Base-by-base conservation (phyloP, 2,113 vertebrate genomes). In the Psammodynastes pulverulentus region DNA sequence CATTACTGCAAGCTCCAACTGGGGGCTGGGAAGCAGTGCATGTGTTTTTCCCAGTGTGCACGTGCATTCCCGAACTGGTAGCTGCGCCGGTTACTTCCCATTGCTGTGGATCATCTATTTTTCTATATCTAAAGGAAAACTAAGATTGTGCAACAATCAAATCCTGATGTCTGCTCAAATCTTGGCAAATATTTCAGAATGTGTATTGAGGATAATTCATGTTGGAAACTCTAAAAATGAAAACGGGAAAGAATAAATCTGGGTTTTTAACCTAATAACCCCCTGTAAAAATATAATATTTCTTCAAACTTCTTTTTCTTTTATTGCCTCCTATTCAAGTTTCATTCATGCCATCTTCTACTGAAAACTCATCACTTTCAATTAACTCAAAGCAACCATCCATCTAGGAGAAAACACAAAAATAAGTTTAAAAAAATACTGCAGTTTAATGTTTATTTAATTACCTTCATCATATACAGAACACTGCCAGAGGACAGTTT, bases 381-480 rank as follows among this genome's bases (percentile, higher is more conserved):
- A 19, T 67, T 12, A 12, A 53, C 49, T 56, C 56, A 19, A 49
- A 89, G 84, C 48, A 67, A 23, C 34, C 34, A 39, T 79, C n/a
- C 34, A 21, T 79, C 72, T 79, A 39, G 72, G 17, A 8, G 53
- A 54, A 48, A 91, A 84, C 5, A 84, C 0, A 3, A 84, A 34
- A 43, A 7, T 3, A 23, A 24, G n/a, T 19, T n/a, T n/a, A n/a
- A 1, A 67, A 51, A 5, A 12, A 54, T 34, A 84, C 90, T 84
- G 53, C 34, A 0, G 10, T 88, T 86, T 4, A 34, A 4, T 43
- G 10, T 93, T 90, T 48, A 9, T 91, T 90, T 94, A 92, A 95
- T 95, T 89, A 87, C 56, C 90, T 90, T 90, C 90, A 86, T 34
- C 90, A 21, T 1, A 0, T 39, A 21, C 34, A 39, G n/a, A 52